Evolutionary conservation across 2,888 invertebrate species (phyloP).

Genomic region (Stenotaenia linearis): DNA sequence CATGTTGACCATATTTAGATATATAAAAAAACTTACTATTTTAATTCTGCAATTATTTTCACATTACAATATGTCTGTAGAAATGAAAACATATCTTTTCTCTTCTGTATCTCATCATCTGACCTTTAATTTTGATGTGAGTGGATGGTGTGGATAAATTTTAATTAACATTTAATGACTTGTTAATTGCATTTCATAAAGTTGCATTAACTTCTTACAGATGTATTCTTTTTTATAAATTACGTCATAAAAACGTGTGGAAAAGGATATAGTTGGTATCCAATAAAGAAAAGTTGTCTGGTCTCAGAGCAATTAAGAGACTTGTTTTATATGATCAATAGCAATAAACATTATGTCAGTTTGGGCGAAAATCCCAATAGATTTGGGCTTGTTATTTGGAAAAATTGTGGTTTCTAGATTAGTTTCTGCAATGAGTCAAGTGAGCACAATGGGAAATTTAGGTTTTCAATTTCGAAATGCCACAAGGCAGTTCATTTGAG

Average conservation of each 20-base stretch:
- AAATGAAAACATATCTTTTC: background rate
- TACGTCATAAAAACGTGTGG: too few relatives aligned
- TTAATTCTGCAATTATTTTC: background rate
- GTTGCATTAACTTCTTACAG: background rate
- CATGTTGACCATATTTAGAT: too few relatives aligned
- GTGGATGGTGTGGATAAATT: background rate
- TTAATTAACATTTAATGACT: constrained; percentile 14
- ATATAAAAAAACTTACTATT: background rate
- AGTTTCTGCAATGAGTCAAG: background rate
- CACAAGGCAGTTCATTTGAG: too few relatives aligned
- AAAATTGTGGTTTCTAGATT: background rate
- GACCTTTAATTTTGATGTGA: background rate
- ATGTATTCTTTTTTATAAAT: too few relatives aligned
- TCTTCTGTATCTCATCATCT: background rate
- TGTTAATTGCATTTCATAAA: background rate
- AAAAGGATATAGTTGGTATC: too few relatives aligned
- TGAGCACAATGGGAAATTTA: background rate
- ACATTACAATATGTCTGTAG: background rate
- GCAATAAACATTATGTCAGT: background rate
- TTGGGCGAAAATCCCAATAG: background rate
- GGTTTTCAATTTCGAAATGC: background rate
- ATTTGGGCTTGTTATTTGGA: background rate
- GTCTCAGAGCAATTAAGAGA: background rate
- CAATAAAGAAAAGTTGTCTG: background rate
- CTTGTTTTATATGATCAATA: background rate